Evolutionary conservation across 2,113 vertebrate genomes (phyloP).

Genomic region (Phycodurus eques): DNA sequence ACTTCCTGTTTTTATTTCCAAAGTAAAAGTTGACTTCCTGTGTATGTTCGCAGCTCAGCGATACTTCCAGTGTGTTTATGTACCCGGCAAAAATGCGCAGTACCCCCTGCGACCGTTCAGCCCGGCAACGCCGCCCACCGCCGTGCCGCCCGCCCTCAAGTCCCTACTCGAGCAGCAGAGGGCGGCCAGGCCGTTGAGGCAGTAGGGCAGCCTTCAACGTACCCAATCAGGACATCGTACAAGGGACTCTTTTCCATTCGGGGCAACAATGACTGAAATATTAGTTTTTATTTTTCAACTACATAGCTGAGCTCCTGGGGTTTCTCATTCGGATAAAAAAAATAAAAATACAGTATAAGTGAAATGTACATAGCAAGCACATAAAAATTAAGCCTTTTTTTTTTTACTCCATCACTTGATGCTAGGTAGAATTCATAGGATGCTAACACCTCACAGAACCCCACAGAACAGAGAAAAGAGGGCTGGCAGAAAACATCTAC

Average conservation of each 20-base stretch:
- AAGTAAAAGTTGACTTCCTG: not conserved
- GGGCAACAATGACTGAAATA: slow-evolving; percentile 24
- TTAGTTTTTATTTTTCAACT: slow-evolving; percentile 18
- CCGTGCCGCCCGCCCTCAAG: slow-evolving; percentile 62
- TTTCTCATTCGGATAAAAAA: not conserved
- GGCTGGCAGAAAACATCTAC: not conserved
- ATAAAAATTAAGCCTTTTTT: too few relatives aligned
- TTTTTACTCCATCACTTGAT: not conserved
- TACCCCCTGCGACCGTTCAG: slow-evolving; percentile 69
- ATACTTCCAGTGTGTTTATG: slow-evolving; percentile 76
- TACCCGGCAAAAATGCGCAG: slow-evolving; percentile 66
- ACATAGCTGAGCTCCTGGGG: not conserved
- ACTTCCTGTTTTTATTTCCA: slow-evolving; percentile 15
- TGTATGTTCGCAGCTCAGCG: slow-evolving; percentile 63
- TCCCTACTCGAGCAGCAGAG: slow-evolving; percentile 73
- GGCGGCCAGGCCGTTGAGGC: slow-evolving; percentile 55
- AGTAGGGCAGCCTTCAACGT: slow-evolving; percentile 39
- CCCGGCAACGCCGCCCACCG: slow-evolving; percentile 63
- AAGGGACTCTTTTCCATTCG: slow-evolving; percentile 12
- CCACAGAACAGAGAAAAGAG: not conserved
- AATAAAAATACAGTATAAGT: not conserved
- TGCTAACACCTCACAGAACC: not conserved
- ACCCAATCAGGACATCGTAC: not conserved
- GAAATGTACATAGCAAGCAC: too few relatives aligned
- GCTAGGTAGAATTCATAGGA: not conserved